These are phyloP conservation scores for Rhagoletis zephyria DNA, from an alignment of 1,140 invertebrate species.

Conservation along the genomic window DNA sequence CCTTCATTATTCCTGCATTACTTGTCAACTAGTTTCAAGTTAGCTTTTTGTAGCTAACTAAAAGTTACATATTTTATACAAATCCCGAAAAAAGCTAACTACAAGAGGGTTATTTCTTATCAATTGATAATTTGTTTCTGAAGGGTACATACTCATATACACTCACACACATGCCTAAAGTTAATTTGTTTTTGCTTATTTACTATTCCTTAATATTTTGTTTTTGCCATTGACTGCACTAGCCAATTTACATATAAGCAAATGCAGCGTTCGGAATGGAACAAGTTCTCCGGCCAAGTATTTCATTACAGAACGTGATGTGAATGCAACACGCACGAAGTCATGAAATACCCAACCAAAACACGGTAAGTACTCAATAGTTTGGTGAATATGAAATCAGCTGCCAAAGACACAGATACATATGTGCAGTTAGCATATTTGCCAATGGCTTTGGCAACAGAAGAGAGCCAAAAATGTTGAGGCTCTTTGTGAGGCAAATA, in stretches of 20 bases:
- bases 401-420: not conserved
- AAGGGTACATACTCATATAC: no score
- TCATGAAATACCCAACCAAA: not conserved
- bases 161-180: no score
- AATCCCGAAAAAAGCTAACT: no score
- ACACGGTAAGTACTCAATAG: not conserved
- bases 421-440: not conserved
- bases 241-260: not conserved
- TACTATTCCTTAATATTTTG: no score
- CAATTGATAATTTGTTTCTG: no score
- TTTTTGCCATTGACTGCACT: not conserved
- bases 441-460: not conserved
- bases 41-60: no score
- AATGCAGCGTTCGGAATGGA: not conserved
- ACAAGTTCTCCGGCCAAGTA: not conserved
- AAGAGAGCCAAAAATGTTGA: not conserved
- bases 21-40: no score
- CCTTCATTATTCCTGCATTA: no score
- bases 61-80: no score
- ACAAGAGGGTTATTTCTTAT: no score
- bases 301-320: slow-evolving; percentile 20
- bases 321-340: not conserved
- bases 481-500: slow-evolving; percentile 8
- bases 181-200: no score
- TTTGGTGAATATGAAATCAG: not conserved